These are phyloP conservation scores for Leptopterna dolabrata DNA, from an alignment of 2,888 invertebrate species.

Conservation along the genomic window DNA sequence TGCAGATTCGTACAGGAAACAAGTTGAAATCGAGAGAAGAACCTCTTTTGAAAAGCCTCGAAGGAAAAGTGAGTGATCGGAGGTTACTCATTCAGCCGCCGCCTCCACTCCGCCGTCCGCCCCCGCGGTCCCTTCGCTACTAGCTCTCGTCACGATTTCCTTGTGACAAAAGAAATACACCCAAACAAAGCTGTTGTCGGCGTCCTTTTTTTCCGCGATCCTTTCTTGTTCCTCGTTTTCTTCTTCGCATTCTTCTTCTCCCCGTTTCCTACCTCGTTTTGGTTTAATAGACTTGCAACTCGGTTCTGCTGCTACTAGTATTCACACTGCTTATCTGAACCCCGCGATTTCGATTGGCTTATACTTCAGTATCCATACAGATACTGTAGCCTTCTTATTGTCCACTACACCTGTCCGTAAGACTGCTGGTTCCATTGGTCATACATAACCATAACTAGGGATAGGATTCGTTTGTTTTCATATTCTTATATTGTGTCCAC, in stretches of 20 bases:
- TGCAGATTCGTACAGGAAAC: no score
- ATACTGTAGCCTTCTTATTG: no score
- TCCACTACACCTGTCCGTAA: no score
- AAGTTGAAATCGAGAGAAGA: not conserved
- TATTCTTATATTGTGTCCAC: no score
- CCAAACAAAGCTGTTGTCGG: slow-evolving; percentile 3
- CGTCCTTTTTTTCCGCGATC: not conserved
- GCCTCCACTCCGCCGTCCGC: not conserved
- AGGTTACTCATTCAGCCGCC: not conserved
- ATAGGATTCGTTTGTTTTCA: no score
- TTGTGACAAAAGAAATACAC: not conserved
- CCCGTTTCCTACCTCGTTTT: not conserved
- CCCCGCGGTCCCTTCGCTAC: not conserved
- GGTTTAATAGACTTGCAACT: not conserved
- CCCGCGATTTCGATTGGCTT: not conserved
- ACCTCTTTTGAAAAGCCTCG: not conserved
- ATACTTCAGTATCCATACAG: no score
- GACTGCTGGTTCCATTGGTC: no score
- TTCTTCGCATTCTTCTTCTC: slow-evolving; percentile 7
- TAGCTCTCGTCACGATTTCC: not conserved
- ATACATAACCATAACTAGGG: no score
- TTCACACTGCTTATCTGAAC: not conserved
- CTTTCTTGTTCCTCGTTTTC: not conserved
- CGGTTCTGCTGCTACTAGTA: not conserved
- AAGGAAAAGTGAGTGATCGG: not conserved